Conservation (phyloP, 2,888 invertebrate genomes). For the Troides helena region DNA sequence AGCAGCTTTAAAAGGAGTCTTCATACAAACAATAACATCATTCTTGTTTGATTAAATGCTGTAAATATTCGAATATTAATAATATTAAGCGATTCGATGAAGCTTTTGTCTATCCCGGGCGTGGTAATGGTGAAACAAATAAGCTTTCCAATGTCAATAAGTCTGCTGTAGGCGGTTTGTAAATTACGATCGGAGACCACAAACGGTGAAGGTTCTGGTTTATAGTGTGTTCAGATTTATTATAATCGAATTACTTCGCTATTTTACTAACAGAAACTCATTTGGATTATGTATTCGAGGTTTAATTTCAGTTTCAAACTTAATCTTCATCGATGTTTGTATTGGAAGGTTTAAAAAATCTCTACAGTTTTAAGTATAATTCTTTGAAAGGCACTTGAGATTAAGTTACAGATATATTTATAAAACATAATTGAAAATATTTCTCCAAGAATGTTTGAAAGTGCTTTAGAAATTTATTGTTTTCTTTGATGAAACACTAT, state of each 20-base stretch:
- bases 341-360: too few relatives aligned
- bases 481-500: too few relatives aligned
- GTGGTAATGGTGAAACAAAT: constrained; percentile 10
- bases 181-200: constrained; percentile 19
- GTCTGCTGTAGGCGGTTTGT: constrained; percentile 14
- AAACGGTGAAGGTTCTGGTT: constrained; percentile 17
- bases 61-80: neutral
- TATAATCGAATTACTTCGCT: neutral
- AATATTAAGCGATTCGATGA: neutral
- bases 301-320: too few relatives aligned
- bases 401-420: too few relatives aligned
- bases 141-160: constrained; percentile 22
- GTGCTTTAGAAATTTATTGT: too few relatives aligned
- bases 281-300: neutral
- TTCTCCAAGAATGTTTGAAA: too few relatives aligned
- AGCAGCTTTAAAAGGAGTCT: too few relatives aligned
- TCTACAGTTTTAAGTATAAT: too few relatives aligned
- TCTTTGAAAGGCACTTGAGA: too few relatives aligned
- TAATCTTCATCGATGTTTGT: too few relatives aligned
- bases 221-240: neutral
- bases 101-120: constrained; percentile 2
- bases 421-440: too few relatives aligned
- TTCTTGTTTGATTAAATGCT: neutral
- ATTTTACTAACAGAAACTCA: neutral
- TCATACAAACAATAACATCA: neutral